Conservation (phyloP, 2,797 vertebrate genomes). For the Tiaroga cobitis region DNA sequence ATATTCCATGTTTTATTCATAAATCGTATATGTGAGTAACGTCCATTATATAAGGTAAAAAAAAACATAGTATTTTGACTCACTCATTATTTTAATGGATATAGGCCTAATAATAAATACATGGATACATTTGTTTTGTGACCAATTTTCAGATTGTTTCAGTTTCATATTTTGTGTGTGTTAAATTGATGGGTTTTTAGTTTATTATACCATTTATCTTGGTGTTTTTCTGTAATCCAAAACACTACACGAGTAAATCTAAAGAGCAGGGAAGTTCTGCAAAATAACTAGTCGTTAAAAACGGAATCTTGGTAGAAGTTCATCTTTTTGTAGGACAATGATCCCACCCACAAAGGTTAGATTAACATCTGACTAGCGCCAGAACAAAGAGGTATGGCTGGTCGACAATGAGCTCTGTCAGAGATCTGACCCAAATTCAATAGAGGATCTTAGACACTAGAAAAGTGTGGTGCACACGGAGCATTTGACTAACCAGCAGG, state of each 20-base stretch:
- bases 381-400: neutral
- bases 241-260: neutral
- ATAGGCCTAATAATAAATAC: too few species aligned
- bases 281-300: neutral
- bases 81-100: too few species aligned
- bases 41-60: neutral
- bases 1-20: neutral
- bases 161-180: neutral
- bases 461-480: neutral
- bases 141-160: neutral
- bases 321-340: slow-evolving; percentile 11
- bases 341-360: neutral
- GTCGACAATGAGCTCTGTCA: neutral
- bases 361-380: slow-evolving; percentile 1
- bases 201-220: neutral
- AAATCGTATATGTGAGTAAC: neutral
- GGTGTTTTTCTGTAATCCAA: neutral
- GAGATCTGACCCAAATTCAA: neutral
- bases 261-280: neutral
- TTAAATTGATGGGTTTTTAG: neutral
- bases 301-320: neutral
- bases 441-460: neutral
- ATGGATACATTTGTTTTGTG: neutral
- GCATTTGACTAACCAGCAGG: neutral
- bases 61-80: too few species aligned